These are phyloP conservation scores for Etheostoma perlongum DNA, from an alignment of 2,797 vertebrate species.

Conservation along the genomic window DNA sequence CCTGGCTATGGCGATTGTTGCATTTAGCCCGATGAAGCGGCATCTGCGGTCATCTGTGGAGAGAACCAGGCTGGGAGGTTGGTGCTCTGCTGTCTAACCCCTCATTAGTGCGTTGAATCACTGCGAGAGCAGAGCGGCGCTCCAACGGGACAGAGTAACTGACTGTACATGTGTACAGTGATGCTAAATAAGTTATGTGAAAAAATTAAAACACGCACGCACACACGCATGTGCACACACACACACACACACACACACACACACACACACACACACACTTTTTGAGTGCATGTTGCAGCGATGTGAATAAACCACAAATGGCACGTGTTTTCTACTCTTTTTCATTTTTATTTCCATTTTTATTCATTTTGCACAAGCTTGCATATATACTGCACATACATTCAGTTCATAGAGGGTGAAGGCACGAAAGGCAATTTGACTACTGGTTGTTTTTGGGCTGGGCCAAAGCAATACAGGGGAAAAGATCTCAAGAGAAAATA, in stretches of 20 bases:
- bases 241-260: constrained; percentile 20
- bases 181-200: background rate
- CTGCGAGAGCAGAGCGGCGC: constrained; percentile 12
- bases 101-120: constrained; percentile 51
- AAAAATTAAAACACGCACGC: background rate
- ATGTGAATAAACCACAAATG: constrained; percentile 41
- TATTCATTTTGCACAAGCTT: constrained; percentile 99
- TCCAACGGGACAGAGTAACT: background rate
- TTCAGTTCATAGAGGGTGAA: constrained; percentile 99
- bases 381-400: constrained; percentile 99
- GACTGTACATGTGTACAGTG: background rate
- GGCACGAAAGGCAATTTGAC: constrained; percentile 99
- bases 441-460: constrained; percentile 94
- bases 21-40: constrained; percentile 46
- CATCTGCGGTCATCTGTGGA: constrained; percentile 41
- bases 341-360: constrained; percentile 83
- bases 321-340: constrained; percentile 50
- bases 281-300: background rate
- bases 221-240: background rate
- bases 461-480: constrained; percentile 91
- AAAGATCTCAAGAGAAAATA: constrained; percentile 93
- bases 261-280: background rate
- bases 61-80: constrained; percentile 34
- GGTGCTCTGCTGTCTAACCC: constrained; percentile 25
- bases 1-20: constrained; percentile 4